Base-by-base conservation (phyloP, 1,140 invertebrate genomes). In the Macrobrachium nipponense region DNA sequence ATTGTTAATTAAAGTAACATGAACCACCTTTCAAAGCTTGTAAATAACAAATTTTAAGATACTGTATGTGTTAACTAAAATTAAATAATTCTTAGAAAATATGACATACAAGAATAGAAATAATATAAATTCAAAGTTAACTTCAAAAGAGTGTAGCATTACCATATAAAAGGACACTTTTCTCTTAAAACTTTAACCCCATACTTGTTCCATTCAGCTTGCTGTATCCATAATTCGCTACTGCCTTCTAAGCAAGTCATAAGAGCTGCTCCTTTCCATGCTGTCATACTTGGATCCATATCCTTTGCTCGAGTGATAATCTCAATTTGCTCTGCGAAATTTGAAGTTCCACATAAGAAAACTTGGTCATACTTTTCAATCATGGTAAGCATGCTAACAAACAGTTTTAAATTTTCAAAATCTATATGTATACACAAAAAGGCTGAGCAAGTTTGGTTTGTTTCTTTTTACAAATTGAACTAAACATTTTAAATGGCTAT, bases 251-350 rank as follows among this genome's bases (percentile, higher is more conserved):
- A 91, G 91, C 96, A 97, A 5, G 96, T 96, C 93, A 98, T 94
- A 18, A 99, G 95, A 5, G 96, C 95, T 5, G 97, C 97, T 14
- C 98, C 98, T 92, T 98, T 98, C 97, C 97, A 98, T 0, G 95
- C 93, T 0, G 96, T 96, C 91, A 96, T 95, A 27, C 95, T 94
- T 2, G 97, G 95, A 91, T 98, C 97, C 92, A 97, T 95, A 89
- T 98, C 97, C 91, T 98, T 96, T 0, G 95, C 95, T 82, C 94
- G 93, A 0, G 95, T 96, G 80, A 96, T 95, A 66, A 97, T 95
- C 91, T 97, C 96, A 87, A 96, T 91, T 92, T 95, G 95, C 90
- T 97, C 95, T 93, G 88, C 18, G 86, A 76, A 43, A 59, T 23
- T 51, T 51, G 51, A 51, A 51, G 51, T 51, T 51, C 7, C 8